Percentiles rank a stretch among this genome's conserved stretches.
Conservation (phyloP, 1,140 invertebrate species). For the Homalodisca vitripennis region DNA sequence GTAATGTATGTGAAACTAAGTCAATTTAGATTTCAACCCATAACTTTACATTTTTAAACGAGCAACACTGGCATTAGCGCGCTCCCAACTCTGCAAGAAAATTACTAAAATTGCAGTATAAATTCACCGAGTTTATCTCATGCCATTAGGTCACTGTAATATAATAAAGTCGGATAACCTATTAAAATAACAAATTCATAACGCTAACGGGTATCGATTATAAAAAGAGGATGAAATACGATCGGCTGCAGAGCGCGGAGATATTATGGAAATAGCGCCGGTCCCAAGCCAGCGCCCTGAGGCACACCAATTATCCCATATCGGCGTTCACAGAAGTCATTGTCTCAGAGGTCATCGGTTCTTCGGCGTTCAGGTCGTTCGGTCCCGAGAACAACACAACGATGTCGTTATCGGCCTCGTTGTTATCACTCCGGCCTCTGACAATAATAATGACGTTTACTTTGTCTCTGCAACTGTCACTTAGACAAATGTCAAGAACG, state of each 20-base stretch:
- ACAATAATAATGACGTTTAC: too few relatives aligned
- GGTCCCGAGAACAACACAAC: background rate
- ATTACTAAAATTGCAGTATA: too few relatives aligned
- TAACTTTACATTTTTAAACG: too few relatives aligned
- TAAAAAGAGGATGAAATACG: conserved; percentile 17
- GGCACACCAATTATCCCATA: conserved; percentile 1
- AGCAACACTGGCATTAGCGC: too few relatives aligned
- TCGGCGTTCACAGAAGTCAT: conserved; percentile 15
- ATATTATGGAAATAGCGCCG: conserved; percentile 13
- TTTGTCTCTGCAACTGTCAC: too few relatives aligned
- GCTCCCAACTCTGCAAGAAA: too few relatives aligned
- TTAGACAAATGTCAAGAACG: too few relatives aligned
- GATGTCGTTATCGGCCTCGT: conserved; percentile 4
- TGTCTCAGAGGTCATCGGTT: too few relatives aligned
- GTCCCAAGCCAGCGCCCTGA: background rate
- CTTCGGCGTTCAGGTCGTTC: background rate
- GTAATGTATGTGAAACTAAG: too few relatives aligned
- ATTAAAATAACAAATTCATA: conserved; percentile 6
- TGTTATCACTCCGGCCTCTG: too few relatives aligned
- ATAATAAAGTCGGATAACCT: conserved; percentile 8
- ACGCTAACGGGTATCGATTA: background rate
- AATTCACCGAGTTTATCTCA: too few relatives aligned
- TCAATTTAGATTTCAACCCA: too few relatives aligned
- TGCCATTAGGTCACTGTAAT: background rate
- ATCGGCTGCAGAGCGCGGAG: conserved; percentile 12